These are phyloP conservation scores for Prenolepis imparis DNA, from an alignment of 2,888 invertebrate species.

Conservation along the genomic window DNA sequence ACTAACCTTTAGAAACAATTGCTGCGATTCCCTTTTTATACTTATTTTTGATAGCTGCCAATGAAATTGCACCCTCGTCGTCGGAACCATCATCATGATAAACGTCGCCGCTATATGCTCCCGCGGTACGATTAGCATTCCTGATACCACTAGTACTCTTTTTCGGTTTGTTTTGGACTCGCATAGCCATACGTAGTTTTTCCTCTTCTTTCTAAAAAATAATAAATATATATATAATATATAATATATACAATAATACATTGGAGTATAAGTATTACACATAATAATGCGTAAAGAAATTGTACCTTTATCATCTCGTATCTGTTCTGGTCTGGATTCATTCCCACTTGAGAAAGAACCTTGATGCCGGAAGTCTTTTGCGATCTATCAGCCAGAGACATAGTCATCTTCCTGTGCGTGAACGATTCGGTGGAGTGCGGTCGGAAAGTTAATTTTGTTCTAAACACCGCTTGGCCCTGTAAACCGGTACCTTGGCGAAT, in stretches of 20 bases:
- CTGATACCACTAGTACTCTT: conserved; percentile 86
- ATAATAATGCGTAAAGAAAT: conserved; percentile 12
- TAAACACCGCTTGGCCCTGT: conserved; percentile 98
- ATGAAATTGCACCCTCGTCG: conserved; percentile 96
- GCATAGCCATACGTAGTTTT: conserved; percentile 95
- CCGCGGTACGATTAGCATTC: conserved; percentile 85
- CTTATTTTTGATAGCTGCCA: conserved; percentile 97
- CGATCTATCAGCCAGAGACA: conserved; percentile 98
- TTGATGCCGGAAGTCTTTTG: conserved; percentile 98
- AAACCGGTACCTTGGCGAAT: conserved; percentile 99
- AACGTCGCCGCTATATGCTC: conserved; percentile 86
- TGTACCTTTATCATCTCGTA: conserved; percentile 95
- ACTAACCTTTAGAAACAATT: conserved; percentile 85
- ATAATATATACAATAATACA: conserved; percentile 23
- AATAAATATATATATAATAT: no score
- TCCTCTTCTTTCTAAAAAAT: conserved; percentile 97
- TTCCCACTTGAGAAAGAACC: conserved; percentile 96
- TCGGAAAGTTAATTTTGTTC: conserved; percentile 98
- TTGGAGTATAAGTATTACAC: not conserved
- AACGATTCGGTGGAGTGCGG: conserved; percentile 99
- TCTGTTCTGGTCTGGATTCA: conserved; percentile 97
- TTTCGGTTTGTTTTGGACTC: conserved; percentile 89
- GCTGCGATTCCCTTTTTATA: conserved; percentile 91
- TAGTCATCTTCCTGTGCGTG: conserved; percentile 99
- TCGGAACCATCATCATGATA: conserved; percentile 95